These are phyloP conservation scores for Agonopterix subpropinquella DNA, from an alignment of 2,888 invertebrate species.

Conservation along the genomic window DNA sequence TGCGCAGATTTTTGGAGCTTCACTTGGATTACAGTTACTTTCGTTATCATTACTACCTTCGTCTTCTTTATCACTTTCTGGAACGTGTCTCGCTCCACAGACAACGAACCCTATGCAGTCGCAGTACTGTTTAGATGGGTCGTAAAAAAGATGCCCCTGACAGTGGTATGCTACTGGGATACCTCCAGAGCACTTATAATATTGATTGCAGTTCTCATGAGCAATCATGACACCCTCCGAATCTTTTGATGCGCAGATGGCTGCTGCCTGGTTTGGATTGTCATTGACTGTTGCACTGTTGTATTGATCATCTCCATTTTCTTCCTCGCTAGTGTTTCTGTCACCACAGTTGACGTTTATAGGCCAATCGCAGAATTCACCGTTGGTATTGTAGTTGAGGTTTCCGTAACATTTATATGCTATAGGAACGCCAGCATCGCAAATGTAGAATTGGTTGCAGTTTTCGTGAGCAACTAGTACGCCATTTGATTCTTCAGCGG, in stretches of 20 bases:
- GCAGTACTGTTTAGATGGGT: conserved; percentile 24
- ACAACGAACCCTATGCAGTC: conserved; percentile 35
- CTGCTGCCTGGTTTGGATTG: conserved; percentile 22
- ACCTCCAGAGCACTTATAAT: conserved; percentile 30
- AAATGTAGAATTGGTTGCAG: conserved; percentile 31
- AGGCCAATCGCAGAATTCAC: no score
- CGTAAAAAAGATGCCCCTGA: conserved; percentile 21
- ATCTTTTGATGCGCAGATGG: conserved; percentile 23
- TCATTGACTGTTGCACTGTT: conserved; percentile 13
- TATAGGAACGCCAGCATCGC: conserved; percentile 23
- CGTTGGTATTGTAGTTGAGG: conserved; percentile 22
- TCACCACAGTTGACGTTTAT: no score
- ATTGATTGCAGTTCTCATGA: conserved; percentile 28
- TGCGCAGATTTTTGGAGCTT: conserved; percentile 20
- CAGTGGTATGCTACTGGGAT: conserved; percentile 25
- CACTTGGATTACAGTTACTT: neutral
- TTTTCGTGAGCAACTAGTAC: conserved; percentile 16
- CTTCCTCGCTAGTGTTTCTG: neutral
- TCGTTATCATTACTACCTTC: conserved; percentile 12
- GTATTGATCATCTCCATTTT: neutral
- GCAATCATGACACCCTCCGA: conserved; percentile 23
- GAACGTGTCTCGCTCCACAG: conserved; percentile 28
- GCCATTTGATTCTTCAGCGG: no score
- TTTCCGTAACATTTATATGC: conserved; percentile 16
- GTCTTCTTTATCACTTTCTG: conserved; percentile 19